Conservation (phyloP, 2,797 vertebrate species). For the Cercopithecus hamlyni region DNA sequence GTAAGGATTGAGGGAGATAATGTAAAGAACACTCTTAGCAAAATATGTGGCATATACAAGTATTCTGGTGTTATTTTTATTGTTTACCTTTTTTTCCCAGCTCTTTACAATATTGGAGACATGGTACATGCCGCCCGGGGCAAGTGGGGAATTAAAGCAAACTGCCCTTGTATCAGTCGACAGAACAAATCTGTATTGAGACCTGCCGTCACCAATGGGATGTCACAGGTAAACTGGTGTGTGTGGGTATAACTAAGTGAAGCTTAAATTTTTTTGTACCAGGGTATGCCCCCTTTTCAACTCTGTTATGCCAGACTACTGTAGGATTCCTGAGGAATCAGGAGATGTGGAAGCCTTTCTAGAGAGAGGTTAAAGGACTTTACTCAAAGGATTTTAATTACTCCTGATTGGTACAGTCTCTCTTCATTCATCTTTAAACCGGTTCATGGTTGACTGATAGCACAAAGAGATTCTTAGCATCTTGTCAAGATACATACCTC, state of each 20-base stretch:
- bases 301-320: not conserved
- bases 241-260: not conserved
- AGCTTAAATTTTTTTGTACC: not conserved
- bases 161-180: constrained; percentile 97
- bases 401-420: not conserved
- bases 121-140: constrained; percentile 98
- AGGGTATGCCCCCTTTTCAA: constrained; percentile 1
- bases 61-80: not conserved
- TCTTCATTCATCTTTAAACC: constrained; percentile 30
- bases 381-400: constrained; percentile 37
- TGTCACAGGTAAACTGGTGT: constrained; percentile 92
- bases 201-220: constrained; percentile 95
- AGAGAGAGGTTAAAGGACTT: not conserved
- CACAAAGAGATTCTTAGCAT: constrained; percentile 19
- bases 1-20: not conserved
- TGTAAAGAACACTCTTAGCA: not conserved
- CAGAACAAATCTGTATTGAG: constrained; percentile 94
- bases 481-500: constrained; percentile 41
- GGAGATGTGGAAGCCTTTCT: not conserved
- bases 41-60: not conserved
- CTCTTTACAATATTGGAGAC: constrained; percentile 98
- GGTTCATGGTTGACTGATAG: not conserved
- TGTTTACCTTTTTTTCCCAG: constrained; percentile 81
- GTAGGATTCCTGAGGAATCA: not conserved
- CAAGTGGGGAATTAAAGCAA: constrained; percentile 99